Base-by-base conservation (phyloP, 2,888 invertebrate genomes). In the Rhogogaster chlorosoma region DNA sequence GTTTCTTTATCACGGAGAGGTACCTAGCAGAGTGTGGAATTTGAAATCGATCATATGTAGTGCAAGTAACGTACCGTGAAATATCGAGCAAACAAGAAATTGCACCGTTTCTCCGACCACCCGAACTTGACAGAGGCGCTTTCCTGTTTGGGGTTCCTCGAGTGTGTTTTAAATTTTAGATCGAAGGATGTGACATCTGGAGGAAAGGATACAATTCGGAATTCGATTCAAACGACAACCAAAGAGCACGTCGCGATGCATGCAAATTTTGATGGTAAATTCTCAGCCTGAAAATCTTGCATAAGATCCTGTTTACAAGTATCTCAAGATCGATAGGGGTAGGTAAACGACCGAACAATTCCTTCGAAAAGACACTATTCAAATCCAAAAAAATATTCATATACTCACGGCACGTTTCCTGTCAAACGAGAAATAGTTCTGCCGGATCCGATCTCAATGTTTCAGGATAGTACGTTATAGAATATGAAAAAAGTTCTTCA, bases 161-260 rank as follows among this genome's bases (percentile, higher is more conserved):
- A 32, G 53, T 77, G 77, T 77, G 45, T 77, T 77, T 49, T 77
- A 53, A 77, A 77, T 77, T 77, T 77, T 38, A 77, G 53, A 77
- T 77, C 77, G 77, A 53, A 53, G 49, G 49, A 77, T 77, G 77
- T 29, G 77, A 77, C 77, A 77, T 77, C 49, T 77, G 77, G 77
- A 77, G 32, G 49, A 77, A 53, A 77, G 77, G 77, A 53, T 77
- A 77, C 77, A 38, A 77, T 75, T 75, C 53, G 77, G 18, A 77
- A 77, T 53, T 32, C 77, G 26, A 38, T 77, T 77, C 29, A 77
- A 77, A 15, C 49, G 77, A 26, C 49, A 26, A 77, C 29, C 77
- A 53, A 77, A 77, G 77, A 77, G 77, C 38, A 38, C 32, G 49
- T 77, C 77, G 45, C 26, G 77, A 53, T 38, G 77, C 77, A 77